These are phyloP conservation scores for Aptenodytes forsteri DNA, from an alignment of 2,113 vertebrate species.

Conservation along the genomic window DNA sequence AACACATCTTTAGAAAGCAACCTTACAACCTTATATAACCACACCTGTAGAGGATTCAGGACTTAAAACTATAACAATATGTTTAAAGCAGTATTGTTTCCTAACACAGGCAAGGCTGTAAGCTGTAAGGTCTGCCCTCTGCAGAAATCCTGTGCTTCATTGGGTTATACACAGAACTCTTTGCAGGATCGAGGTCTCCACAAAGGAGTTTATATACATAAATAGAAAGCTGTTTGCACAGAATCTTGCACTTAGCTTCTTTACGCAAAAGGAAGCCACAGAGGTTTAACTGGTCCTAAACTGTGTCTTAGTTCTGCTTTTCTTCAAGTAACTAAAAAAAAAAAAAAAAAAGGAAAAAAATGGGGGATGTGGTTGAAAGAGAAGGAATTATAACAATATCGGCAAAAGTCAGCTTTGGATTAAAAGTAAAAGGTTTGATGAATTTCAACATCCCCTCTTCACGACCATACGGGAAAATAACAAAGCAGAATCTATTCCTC, in stretches of 20 bases:
- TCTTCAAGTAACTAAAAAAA: background rate
- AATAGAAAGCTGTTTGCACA: background rate
- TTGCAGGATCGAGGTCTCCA: background rate
- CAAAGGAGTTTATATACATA: background rate
- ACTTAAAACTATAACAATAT: background rate
- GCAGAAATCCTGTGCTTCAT: background rate
- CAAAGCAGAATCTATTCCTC: background rate
- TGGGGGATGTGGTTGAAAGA: background rate
- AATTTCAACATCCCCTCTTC: background rate
- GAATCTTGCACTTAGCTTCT: background rate
- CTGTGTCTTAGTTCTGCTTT: background rate
- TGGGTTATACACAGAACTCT: background rate
- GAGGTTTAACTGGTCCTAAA: background rate
- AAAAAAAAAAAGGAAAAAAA: background rate
- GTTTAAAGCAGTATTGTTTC: background rate
- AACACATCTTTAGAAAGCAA: background rate
- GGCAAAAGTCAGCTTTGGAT: background rate
- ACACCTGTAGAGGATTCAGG: background rate
- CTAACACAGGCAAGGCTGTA: background rate
- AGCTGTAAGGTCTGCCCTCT: background rate
- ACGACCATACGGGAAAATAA: background rate
- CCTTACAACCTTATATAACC: background rate
- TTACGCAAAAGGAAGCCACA: background rate
- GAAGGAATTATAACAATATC: conserved; percentile 9
- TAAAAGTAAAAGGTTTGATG: background rate